phyloP scores from a whole-genome alignment of 2,113 vertebrate genomes.

The Carollia perspicillata region DNA sequence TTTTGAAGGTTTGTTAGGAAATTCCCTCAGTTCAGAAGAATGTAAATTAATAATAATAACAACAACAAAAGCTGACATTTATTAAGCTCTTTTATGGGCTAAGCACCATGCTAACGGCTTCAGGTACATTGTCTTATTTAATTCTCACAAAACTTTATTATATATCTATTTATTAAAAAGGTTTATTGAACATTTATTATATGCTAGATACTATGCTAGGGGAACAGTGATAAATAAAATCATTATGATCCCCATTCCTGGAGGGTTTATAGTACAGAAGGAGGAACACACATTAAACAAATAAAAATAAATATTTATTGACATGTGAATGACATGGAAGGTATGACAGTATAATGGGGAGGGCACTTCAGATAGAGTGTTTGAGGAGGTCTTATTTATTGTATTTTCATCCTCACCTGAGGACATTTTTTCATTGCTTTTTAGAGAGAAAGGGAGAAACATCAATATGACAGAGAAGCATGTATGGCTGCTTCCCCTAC shows the following conservation, averaged over 20 bases:
- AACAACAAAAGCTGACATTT: neutral
- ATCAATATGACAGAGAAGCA: no score
- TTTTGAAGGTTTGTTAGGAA: neutral
- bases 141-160: neutral
- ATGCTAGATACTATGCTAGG: neutral
- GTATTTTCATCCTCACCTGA: no score
- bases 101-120: neutral
- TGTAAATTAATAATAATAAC: neutral
- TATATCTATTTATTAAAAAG: neutral
- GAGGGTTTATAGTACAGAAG: neutral
- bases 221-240: neutral
- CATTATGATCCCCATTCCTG: neutral
- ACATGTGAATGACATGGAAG: neutral
- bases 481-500: no score
- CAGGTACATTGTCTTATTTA: neutral
- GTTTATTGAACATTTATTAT: neutral
- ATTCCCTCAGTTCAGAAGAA: neutral
- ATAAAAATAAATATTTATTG: slow-evolving; percentile 62
- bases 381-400: neutral
- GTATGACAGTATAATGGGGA: neutral
- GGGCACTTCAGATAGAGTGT: neutral
- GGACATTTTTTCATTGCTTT: no score
- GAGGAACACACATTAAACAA: slow-evolving; percentile 21
- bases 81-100: neutral
- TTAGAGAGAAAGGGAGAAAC: no score